Evolutionary conservation across 2,888 invertebrate species (phyloP).

Genomic region (Candidula unifasciata): DNA sequence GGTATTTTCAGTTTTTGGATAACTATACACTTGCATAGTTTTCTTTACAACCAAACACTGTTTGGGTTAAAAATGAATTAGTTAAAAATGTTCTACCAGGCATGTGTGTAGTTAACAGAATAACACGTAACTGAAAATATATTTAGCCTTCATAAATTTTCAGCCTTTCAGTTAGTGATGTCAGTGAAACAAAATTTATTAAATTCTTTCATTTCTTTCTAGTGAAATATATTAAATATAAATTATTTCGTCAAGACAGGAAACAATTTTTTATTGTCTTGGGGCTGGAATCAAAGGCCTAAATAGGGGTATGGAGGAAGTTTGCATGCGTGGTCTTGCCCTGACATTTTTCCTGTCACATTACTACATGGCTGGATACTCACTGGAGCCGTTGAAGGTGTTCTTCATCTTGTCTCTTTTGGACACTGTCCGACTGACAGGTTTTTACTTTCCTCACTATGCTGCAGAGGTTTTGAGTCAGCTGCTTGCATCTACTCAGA

Average conservation of each 20-base stretch:
- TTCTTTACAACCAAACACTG: no score
- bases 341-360: conserved; percentile 13
- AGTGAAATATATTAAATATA: neutral
- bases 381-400: neutral
- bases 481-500: conserved; percentile 10
- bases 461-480: conserved; percentile 35
- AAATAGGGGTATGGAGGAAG: conserved; percentile 17
- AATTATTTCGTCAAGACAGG: conserved; percentile 28
- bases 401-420: conserved; percentile 30
- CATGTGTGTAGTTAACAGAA: no score
- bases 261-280: conserved; percentile 4
- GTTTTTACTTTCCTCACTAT: conserved; percentile 40
- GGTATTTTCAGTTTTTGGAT: no score
- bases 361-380: neutral
- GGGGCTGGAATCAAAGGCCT: conserved; percentile 28
- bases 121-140: no score
- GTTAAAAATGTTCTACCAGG: no score
- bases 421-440: conserved; percentile 33
- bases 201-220: neutral
- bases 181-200: neutral
- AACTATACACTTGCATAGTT: no score
- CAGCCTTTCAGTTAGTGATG: neutral
- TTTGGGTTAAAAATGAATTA: no score
- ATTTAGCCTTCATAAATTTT: neutral
- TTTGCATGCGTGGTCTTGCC: conserved; percentile 14